phyloP scores from a whole-genome alignment of 2,797 vertebrate species.

The Darevskia mixta region DNA sequence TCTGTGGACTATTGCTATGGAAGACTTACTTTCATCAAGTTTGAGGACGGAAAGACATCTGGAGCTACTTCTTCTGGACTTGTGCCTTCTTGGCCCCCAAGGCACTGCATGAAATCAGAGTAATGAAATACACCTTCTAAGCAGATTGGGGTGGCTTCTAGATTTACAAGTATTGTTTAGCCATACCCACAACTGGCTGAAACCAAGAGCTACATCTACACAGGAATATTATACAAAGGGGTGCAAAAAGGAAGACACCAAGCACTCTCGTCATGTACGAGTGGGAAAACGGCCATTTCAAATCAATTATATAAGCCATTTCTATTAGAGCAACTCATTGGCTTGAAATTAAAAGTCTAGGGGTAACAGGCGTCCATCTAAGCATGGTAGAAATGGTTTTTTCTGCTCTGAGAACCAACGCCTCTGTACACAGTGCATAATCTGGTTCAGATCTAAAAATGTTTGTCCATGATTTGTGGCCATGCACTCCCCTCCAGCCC shows the following conservation, averaged over 20 bases:
- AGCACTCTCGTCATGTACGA: background rate
- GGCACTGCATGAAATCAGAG: too few relatives aligned
- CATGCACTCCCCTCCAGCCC: background rate
- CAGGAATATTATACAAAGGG: background rate
- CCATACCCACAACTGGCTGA: background rate
- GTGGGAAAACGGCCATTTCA: too few relatives aligned
- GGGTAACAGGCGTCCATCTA: background rate
- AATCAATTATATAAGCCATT: background rate
- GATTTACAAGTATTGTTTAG: background rate
- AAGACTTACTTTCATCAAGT: background rate
- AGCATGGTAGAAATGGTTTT: background rate
- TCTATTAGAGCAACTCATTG: background rate
- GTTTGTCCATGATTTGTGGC: background rate
- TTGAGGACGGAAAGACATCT: background rate
- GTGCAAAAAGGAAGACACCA: background rate
- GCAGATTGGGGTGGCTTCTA: background rate
- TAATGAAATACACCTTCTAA: background rate
- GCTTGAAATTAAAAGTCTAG: background rate
- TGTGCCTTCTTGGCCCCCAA: background rate
- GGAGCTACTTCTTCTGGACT: background rate
- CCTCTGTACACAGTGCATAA: background rate
- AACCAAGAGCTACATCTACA: background rate
- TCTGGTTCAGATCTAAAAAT: background rate
- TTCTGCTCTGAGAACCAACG: background rate
- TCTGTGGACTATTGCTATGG: too few relatives aligned